Conservation (phyloP, 1,140 invertebrate genomes). For the Ostrea edulis region DNA sequence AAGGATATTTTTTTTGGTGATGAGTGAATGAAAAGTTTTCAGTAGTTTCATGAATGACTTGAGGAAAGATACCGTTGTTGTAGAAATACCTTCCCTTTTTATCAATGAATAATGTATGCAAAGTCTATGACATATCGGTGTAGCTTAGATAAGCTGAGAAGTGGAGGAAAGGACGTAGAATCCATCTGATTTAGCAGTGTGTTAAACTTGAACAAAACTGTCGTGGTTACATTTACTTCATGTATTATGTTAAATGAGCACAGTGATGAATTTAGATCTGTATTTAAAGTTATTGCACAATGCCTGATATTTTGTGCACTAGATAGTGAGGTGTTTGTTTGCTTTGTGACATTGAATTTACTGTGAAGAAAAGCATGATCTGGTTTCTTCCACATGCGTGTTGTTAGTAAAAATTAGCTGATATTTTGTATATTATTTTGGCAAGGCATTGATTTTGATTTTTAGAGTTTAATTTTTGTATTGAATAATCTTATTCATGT, state of each 20-base stretch:
- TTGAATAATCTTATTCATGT: background rate
- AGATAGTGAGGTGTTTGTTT: background rate
- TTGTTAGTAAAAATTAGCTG: no score
- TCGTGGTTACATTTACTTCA: background rate
- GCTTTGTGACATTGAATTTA: background rate
- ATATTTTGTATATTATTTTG: no score
- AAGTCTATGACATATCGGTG: constrained; percentile 20
- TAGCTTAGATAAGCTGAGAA: background rate
- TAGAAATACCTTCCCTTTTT: background rate
- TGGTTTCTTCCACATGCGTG: no score
- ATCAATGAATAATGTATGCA: background rate
- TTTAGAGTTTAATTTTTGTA: background rate
- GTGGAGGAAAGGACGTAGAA: background rate
- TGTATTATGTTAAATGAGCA: no score
- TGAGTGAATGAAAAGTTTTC: background rate
- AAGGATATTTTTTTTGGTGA: background rate
- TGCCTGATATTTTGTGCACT: no score
- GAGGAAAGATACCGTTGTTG: background rate
- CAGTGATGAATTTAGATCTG: no score
- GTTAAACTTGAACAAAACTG: background rate
- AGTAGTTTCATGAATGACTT: background rate
- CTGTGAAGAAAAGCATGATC: no score
- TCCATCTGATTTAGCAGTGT: background rate
- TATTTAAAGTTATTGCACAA: no score
- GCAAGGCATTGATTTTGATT: no score